Evolutionary conservation across 2,113 vertebrate genomes (phyloP), one percentile per base, ranked within the genome.

Genomic region (Alligator sinensis): DNA sequence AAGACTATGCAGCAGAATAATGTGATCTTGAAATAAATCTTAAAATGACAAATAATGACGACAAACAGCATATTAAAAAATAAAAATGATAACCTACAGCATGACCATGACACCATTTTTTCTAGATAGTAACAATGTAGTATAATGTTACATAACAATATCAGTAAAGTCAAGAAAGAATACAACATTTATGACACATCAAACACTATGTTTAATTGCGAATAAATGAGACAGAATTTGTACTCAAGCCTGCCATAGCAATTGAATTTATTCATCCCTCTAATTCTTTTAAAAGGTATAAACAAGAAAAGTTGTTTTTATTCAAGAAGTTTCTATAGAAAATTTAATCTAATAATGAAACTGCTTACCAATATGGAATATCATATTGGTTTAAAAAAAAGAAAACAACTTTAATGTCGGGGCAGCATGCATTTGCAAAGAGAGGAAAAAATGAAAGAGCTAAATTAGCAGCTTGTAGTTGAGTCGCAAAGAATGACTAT

Each of bases 11-110:
- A 94, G 86, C 77, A 72, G 10, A 76, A 54, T 14, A 79, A 59
- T 47, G n/a, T 82, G 34, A 62, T 64, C 34, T 80, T 77, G 70
- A 95, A 95, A 86, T 62, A 91, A 94, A 89, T 64, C 77, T 86
- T 95, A 70, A 79, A 88, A 81, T 86, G 84, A 21, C 34, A 84
- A 70, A 64, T 28, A 75, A 38, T 57, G 27, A 88, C 94, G 24
- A 93, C 21, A 80, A 95, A 92, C n/a, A 87, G 64, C 3, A 1
- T 92, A 60, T 47, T 74, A 88, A 28, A 90, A 87, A 86, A 9
- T 34, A 74, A 2, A 74, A 83, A 34, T 7, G 3, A 34, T 68
- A 63, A 74, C 60, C 79, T 81, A 79, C 80, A 87, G 54, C 79
- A 83, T 15, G 76, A 9, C 2, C 63, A 87, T 25, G 55, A 63